A percentile compares a stretch with the other conserved stretches of the same genome.
These are phyloP conservation scores for Cryptus armator DNA, from an alignment of 2,888 invertebrate genomes.

Conservation along the genomic window DNA sequence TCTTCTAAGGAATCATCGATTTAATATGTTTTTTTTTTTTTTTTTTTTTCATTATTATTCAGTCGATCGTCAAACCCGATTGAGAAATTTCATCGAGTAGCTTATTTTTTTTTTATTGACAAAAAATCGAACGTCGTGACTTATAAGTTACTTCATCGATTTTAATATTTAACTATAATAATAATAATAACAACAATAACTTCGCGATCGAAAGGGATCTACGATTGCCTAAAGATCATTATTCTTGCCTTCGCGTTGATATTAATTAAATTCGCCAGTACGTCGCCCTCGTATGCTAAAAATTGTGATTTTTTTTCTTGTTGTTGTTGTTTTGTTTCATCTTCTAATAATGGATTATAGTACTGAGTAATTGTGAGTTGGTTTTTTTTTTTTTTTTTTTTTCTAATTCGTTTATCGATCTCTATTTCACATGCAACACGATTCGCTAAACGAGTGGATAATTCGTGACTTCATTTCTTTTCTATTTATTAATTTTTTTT, in stretches of 20 bases:
- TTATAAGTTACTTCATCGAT: conserved; percentile 24
- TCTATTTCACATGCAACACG: conserved; percentile 69
- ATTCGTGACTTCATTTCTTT: conserved; percentile 62
- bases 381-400: conserved; percentile 55
- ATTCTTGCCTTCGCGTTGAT: conserved; percentile 3
- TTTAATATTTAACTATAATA: not conserved
- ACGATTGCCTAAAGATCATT: conserved; percentile 55
- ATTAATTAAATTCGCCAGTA: conserved; percentile 15
- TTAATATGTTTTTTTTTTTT: not conserved
- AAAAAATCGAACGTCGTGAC: conserved; percentile 46
- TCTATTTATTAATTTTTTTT: conserved; percentile 18
- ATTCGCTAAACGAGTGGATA: conserved; percentile 64
- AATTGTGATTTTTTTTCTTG: conserved; percentile 27
- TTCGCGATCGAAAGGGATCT: conserved; percentile 37
- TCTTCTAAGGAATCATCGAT: conserved; percentile 33
- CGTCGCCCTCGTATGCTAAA: conserved; percentile 55
- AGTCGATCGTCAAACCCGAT: conserved; percentile 19
- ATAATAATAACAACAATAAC: conserved; percentile 1
- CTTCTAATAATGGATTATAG: conserved; percentile 65
- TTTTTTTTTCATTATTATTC: not conserved
- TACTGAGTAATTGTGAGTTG: conserved; percentile 64
- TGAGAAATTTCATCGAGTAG: conserved; percentile 4
- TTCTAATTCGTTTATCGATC: conserved; percentile 49
- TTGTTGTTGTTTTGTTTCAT: conserved; percentile 11
- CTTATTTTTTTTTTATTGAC: not conserved